These are phyloP conservation scores for Megaptera novaeangliae DNA, from an alignment of 2,113 vertebrate genomes.

Conservation along the genomic window DNA sequence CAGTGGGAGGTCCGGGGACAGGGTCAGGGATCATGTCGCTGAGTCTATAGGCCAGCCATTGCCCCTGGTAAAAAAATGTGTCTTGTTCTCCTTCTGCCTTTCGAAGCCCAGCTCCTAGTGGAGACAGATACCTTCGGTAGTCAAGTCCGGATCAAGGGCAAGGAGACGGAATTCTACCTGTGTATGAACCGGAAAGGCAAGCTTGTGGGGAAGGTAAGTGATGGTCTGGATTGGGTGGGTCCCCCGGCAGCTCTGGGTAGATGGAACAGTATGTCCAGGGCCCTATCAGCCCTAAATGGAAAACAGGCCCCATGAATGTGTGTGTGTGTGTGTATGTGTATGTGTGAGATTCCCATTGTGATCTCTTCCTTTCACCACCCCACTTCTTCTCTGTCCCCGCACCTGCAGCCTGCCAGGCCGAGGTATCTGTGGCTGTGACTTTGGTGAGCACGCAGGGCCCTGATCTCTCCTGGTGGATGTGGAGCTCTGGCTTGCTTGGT, in stretches of 20 bases:
- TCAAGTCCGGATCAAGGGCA: slow-evolving; percentile 93
- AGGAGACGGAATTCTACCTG: slow-evolving; percentile 91
- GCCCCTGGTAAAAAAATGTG: slow-evolving; percentile 7
- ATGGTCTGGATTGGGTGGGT: slow-evolving; percentile 50
- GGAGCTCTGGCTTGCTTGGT: not conserved
- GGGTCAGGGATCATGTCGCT: not conserved
- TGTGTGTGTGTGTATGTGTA: not conserved
- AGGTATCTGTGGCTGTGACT: not conserved
- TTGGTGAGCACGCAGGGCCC: not conserved
- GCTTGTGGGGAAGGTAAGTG: slow-evolving; percentile 91
- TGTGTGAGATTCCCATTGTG: not conserved
- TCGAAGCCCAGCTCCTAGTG: slow-evolving; percentile 93
- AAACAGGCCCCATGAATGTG: not conserved
- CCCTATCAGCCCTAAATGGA: slow-evolving; percentile 58
- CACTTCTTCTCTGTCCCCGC: fast-evolving
- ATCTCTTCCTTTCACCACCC: not conserved
- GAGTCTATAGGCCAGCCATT: not conserved
- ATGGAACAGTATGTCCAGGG: slow-evolving; percentile 37
- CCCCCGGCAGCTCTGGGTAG: slow-evolving; percentile 56
- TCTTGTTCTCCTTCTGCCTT: slow-evolving; percentile 78
- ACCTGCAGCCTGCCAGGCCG: not conserved
- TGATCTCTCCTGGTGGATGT: not conserved
- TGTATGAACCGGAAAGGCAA: slow-evolving; percentile 93
- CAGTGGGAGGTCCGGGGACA: not conserved
- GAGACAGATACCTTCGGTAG: slow-evolving; percentile 93